These are phyloP conservation scores for Scomber scombrus DNA, from an alignment of 2,113 vertebrate species.

Conservation along the genomic window DNA sequence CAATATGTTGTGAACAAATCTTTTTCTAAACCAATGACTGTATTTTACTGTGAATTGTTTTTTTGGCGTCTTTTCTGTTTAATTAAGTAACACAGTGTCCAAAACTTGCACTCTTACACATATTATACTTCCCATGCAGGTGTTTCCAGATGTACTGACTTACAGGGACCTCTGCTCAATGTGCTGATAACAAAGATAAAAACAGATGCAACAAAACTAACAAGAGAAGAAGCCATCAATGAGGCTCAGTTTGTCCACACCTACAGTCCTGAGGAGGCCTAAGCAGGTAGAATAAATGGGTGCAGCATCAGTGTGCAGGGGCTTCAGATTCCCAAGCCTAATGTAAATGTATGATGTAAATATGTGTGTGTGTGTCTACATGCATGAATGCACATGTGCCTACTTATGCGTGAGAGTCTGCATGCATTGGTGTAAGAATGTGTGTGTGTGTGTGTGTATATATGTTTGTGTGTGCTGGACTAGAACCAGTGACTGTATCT, in stretches of 20 bases:
- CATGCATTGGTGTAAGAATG: background rate
- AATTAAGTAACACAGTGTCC: too few relatives aligned
- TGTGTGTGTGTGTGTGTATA: conserved; percentile 13
- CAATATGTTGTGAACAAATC: too few relatives aligned
- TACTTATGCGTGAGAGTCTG: conserved; percentile 32
- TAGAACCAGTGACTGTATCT: conserved; percentile 46
- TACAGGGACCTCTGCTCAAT: too few relatives aligned
- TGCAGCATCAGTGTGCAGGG: background rate
- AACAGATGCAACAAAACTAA: conserved; percentile 5
- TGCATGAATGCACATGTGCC: background rate
- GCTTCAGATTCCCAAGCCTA: background rate
- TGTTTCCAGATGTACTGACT: too few relatives aligned
- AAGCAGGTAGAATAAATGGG: conserved; percentile 22
- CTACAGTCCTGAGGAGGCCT: background rate
- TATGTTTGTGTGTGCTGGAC: conserved; percentile 5
- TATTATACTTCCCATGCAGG: too few relatives aligned
- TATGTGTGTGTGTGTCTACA: background rate
- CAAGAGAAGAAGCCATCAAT: background rate
- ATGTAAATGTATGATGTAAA: background rate
- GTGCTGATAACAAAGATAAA: background rate
- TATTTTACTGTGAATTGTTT: too few relatives aligned
- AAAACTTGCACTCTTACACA: too few relatives aligned
- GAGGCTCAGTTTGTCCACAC: background rate
- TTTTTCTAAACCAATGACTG: too few relatives aligned
- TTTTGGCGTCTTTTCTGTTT: too few relatives aligned